Base-by-base conservation (phyloP, 1,140 invertebrate genomes). In the Drosophila ohnishii region DNA sequence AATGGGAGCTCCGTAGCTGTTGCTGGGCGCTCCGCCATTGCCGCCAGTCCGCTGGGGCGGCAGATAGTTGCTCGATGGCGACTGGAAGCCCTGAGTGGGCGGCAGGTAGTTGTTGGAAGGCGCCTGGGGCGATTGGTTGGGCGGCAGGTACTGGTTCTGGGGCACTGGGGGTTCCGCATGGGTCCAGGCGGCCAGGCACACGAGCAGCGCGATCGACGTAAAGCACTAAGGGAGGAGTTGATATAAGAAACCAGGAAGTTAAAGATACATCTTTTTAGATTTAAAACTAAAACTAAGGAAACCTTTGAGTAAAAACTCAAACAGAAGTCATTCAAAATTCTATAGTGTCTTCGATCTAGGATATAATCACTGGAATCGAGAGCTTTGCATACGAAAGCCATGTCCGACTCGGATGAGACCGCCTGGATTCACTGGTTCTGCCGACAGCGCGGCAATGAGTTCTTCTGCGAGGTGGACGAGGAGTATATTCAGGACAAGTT, bases 81-180 rank as follows among this genome's bases (percentile, higher is more conserved):
- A 72, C 47, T 91, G 90, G 42, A 77, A 91, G 47, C 64, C 71
- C 58, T 90, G 82, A 6, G 90, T 81, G 58, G 90, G 90, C 30
- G 90, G 89, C 70, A 92, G 82, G 35, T 91, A 88, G 58, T 88
- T 89, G 63, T 80, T 90, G 30, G 82, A 66, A 63, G 92, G 78
- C 79, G 91, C 88, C 59, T 84, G 81, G 7, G 80, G 75, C 13
- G 85, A 80, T 57, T 90, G 90, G 59, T 93, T 93, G 59, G 93
- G 92, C 2, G 93, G 93, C 53, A 94, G 91, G 79, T 94, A 94
- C 70, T 93, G 92, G 64, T 91, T 93, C 57, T 93, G 92, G 58
- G 93, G 93, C 39, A 90, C 87, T 89, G 92, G 92, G 8, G 92
- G 92, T 77, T 93, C 93, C 42, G 88, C 90, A 30, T 75, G 76